phyloP scores from a whole-genome alignment of 2,797 vertebrate species.

The Nannoperca australis region DNA sequence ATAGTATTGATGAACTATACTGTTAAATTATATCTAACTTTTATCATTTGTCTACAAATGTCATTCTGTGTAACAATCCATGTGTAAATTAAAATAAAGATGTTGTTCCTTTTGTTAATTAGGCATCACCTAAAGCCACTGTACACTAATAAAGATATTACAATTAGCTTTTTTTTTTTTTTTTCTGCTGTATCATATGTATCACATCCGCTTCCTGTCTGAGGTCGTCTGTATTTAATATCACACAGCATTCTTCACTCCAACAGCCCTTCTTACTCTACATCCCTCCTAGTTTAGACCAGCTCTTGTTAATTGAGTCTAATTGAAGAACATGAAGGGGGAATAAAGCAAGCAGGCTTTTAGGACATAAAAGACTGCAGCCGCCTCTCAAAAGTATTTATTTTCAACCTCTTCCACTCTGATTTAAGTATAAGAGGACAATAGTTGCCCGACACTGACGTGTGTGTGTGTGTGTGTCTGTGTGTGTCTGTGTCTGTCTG shows the following conservation, averaged over 20 bases:
- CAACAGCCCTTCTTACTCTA: constrained; percentile 22
- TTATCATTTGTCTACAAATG: neutral
- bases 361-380: constrained; percentile 76
- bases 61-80: neutral
- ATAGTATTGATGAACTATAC: too few species aligned
- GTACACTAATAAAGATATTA: neutral
- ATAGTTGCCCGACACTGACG: constrained; percentile 73
- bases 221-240: constrained; percentile 34
- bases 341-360: constrained; percentile 77
- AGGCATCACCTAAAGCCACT: constrained; percentile 10
- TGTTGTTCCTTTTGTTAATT: neutral
- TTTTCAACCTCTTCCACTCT: constrained; percentile 79
- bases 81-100: neutral
- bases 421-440: constrained; percentile 80
- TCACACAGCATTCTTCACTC: constrained; percentile 20
- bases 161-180: neutral
- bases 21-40: too few species aligned
- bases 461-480: constrained; percentile 32
- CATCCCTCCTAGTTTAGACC: constrained; percentile 49
- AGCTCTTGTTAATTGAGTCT: constrained; percentile 78
- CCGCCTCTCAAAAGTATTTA: constrained; percentile 79
- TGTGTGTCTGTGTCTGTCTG: constrained; percentile 40
- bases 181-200: constrained; percentile 9
- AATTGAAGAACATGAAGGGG: constrained; percentile 78
- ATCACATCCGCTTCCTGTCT: constrained; percentile 14